Percentiles rank a stretch among this genome's conserved stretches.
Conservation (phyloP, 2,888 invertebrate genomes). For the Athalia rosae region DNA sequence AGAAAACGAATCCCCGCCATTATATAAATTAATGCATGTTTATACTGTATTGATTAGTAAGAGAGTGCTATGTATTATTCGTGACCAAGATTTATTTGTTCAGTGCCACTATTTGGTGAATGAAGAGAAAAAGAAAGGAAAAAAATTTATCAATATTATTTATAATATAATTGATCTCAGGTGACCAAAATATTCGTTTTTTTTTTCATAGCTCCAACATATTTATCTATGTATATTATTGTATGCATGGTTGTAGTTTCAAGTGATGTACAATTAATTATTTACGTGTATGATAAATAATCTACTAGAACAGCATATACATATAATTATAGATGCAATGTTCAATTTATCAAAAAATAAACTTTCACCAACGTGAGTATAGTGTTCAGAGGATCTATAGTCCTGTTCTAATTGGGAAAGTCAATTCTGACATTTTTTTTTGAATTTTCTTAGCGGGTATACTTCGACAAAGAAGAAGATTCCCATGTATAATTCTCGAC, state of each 20-base stretch:
- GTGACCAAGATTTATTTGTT: slow-evolving; percentile 32
- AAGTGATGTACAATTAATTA: no score
- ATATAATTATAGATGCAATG: no score
- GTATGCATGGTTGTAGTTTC: background rate
- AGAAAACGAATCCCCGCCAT: background rate
- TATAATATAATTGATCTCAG: slow-evolving; percentile 29
- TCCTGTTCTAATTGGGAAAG: no score
- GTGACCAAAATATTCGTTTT: slow-evolving; percentile 13
- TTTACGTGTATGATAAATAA: no score
- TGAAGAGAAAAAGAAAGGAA: background rate
- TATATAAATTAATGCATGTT: background rate
- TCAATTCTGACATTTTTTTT: no score
- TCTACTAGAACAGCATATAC: no score
- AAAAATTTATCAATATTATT: slow-evolving; percentile 9
- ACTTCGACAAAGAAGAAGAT: no score
- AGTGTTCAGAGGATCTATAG: no score
- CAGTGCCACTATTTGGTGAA: slow-evolving; percentile 22
- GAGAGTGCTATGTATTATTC: background rate
- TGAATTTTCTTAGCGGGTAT: no score
- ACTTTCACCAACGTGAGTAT: no score
- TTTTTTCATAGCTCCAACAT: slow-evolving; percentile 16
- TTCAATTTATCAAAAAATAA: no score
- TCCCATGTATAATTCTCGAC: no score
- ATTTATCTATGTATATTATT: background rate
- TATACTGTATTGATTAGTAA: slow-evolving; percentile 15